Evolutionary conservation across 2,113 vertebrate genomes (phyloP), one percentile per base, ranked within the genome.

Genomic region (Corvus moneduloides): DNA sequence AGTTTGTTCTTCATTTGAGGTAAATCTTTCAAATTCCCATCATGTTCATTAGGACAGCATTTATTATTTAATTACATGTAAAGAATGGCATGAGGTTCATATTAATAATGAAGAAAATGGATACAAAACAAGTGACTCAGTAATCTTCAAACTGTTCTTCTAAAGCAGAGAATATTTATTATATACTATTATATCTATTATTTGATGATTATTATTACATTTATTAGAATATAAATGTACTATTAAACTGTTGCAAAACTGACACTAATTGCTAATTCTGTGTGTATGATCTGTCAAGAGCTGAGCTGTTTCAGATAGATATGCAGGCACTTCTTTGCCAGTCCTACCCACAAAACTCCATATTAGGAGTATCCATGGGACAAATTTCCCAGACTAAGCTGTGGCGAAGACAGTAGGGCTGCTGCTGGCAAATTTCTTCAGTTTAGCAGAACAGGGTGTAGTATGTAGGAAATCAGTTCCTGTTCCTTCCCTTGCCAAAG

Each of bases 311-410:
- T 61, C 35, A 48, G 26, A 52, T 23, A 52, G 5, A 67, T 85
- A 88, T 41, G 6, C 32, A 66, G 63, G 6, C 2, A 58, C 49
- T 71, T 78, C 7, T 82, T 81, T 90, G 12, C 7, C 13, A 51
- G 22, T 67, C 22, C 35, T 72, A 62, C 26, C 39, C 71, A 20
- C 8, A 75, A 49, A 88, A 59, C 9, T 72, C 26, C 11, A 4
- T 17, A 6, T 32, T 43, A 32, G 12, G 19, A 16, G 1, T 24
- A 48, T 39, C 33, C 0, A 1, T 15, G 8, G 18, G 32, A 39
- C 43, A 67, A 82, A 75, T 6, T 24, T 84, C 52, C 30, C n/a
- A 85, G 41, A 62, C 23, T 62, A 66, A 62, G 6, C 24, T 63
- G 11, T 35, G 24, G 15, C 3, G 11, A 87, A 62, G 37, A 18